Evolutionary conservation across 2,888 invertebrate species (phyloP), one percentile per base, ranked within the genome.

Genomic region (Aromia moschata): DNA sequence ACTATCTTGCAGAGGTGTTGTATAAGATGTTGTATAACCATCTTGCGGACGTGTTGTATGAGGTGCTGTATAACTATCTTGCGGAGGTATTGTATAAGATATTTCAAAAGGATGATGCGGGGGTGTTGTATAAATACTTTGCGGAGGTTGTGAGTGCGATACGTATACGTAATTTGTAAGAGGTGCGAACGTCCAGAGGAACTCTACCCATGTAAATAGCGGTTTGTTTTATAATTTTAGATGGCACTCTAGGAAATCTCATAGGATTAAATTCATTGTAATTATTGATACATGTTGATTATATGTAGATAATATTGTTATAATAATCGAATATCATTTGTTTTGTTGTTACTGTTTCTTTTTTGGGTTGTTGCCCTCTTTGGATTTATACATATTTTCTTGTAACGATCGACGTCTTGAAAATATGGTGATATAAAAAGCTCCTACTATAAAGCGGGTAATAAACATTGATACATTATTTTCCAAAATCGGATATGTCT

Each of bases 281-380:
- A 70, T 66, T 67, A 71, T 67, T 70, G 70, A 69, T 74, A 73
- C 72, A 74, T 73, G 74, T 74, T 74, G 70, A 72, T 67, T 71
- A 70, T 73, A 72, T 70, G 71, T 74, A 74, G 73, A 69, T 73
- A n/a, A 69, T 68, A 71, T 71, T 68, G 70, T 70, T 71, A 71
- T 62, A 44, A 57, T 65, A 66, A 65, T 64, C 53, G 58, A 57
- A 64, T 49, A 51, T 38, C 43, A 33, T 56, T 56, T 59, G 46
- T 59, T 60, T 49, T 41, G 56, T 62, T 63, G 59, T 51, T 54
- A 56, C 49, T 31, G 54, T 25, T 17, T 30, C 49, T 52, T 25
- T 17, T 30, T 51, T 52, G 25, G 18, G 33, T 54, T 55, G 46
- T 44, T 46, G 16, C 31, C 0, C 12, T 18, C 40, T 10, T 37